Evolutionary conservation across 1,140 invertebrate species (phyloP).

Genomic region (Anagrus nilaparvatae): DNA sequence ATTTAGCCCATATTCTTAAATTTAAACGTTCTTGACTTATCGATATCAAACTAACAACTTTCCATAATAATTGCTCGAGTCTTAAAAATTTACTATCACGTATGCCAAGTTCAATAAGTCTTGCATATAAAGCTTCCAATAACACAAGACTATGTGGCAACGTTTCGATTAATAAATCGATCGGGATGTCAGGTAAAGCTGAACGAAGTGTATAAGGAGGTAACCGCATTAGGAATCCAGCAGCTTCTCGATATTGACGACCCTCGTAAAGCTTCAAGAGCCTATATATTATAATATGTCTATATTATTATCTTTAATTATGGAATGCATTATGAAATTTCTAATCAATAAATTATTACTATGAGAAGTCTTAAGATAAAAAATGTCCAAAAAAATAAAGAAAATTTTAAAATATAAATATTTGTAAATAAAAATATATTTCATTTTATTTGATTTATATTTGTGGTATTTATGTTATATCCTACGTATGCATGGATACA

Average conservation of each 20-base stretch:
- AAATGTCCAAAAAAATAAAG: too few species aligned
- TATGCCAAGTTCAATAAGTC: constrained; percentile 24
- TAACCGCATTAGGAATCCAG: constrained; percentile 62
- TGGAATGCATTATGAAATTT: too few species aligned
- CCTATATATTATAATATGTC: constrained; percentile 16
- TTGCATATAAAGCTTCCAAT: constrained; percentile 67
- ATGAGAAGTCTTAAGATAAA: too few species aligned
- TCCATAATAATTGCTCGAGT: constrained; percentile 31
- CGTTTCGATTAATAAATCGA: constrained; percentile 77
- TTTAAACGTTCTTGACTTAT: constrained; percentile 24
- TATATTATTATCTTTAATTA: too few species aligned
- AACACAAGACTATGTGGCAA: constrained; percentile 77
- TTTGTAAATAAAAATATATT: too few species aligned
- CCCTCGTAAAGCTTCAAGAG: constrained; percentile 68
- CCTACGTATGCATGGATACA: too few species aligned
- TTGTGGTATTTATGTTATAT: too few species aligned
- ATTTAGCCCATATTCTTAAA: constrained; percentile 33
- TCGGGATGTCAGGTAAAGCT: constrained; percentile 66
- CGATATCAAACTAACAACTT: constrained; percentile 30
- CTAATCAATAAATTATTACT: too few species aligned
- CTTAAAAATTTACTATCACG: constrained; percentile 29
- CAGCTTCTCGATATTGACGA: constrained; percentile 67
- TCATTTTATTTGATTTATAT: too few species aligned
- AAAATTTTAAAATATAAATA: too few species aligned
- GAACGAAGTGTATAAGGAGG: constrained; percentile 61